Percentiles rank a stretch among this genome's conserved stretches.
These are phyloP conservation scores for Hirtodrosophila cameraria DNA, from an alignment of 2,888 invertebrate genomes.

Conservation along the genomic window DNA sequence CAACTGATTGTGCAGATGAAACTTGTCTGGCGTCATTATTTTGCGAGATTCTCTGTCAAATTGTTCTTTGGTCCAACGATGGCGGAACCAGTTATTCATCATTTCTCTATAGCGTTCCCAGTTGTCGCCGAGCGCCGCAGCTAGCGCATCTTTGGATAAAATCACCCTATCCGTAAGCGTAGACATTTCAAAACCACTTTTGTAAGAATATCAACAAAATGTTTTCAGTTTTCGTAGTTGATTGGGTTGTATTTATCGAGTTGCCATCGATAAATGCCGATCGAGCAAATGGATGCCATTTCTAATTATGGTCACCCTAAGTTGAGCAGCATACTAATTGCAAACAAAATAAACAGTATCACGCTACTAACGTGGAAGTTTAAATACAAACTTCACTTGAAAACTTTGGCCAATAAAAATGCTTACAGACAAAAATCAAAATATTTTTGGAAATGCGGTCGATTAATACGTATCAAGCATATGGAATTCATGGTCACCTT, in stretches of 20 bases:
- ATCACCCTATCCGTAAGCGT: constrained; percentile 78
- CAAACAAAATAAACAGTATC: constrained; percentile 41
- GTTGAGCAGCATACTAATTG: background rate
- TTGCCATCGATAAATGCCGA: background rate
- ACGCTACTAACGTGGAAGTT: constrained; percentile 32
- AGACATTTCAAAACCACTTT: constrained; percentile 63
- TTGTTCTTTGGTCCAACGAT: constrained; percentile 91
- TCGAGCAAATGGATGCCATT: too few species aligned
- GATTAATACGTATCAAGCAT: too few species aligned
- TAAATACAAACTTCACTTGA: too few species aligned
- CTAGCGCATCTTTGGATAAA: constrained; percentile 78
- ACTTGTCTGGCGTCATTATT: constrained; percentile 89
- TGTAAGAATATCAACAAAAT: background rate
- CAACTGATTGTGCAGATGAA: constrained; percentile 94
- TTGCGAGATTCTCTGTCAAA: constrained; percentile 92
- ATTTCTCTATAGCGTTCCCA: constrained; percentile 89
- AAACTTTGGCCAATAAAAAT: background rate
- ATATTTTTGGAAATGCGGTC: too few species aligned
- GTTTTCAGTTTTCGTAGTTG: background rate
- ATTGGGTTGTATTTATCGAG: too few species aligned
- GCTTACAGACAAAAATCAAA: constrained; percentile 48
- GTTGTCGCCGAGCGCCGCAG: constrained; percentile 87
- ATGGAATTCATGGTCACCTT: too few species aligned
- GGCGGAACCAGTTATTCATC: constrained; percentile 91
- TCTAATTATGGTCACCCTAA: constrained; percentile 4